Base-by-base conservation (phyloP, 1,140 invertebrate genomes). In the Drosophila kepulauana region DNA sequence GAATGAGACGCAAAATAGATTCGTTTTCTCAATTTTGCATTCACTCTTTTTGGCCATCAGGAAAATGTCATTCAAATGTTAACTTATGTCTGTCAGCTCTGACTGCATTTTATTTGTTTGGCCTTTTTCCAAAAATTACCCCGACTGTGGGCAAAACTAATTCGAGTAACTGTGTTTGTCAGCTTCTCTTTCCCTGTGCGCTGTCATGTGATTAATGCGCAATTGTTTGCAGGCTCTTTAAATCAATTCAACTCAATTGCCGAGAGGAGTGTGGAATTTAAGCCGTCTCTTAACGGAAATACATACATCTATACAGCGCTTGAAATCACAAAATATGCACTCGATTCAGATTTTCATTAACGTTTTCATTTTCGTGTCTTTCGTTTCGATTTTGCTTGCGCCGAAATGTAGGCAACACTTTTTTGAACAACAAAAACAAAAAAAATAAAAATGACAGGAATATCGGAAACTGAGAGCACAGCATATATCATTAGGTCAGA, bases 181-280 rank as follows among this genome's bases (percentile, higher is more conserved):
- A 73, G 70, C 35, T 45, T 72, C 58, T 25, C 16, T 67, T 51
- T 58, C 20, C 20, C 20, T 25, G 7, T 41, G 59, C 43, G 30
- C 46, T 43, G 33, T 35, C 59, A 70, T 78, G 73, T 85, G 82
- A 86, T 86, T 86, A 86, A 85, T 85, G 82, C 75, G 82, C 82
- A 86, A 85, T 85, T 85, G 82, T 81, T 85, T 86, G 82, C 82
- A 85, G 82, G 66, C 75, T 69, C 75, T 72, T 64, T 57, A 85
- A 84, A 78, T 78, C 70, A 69, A 81, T 86, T 75, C 10, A 72
- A 66, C 43, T 25, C 82, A 85, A 86, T 85, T 81, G 85, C 81
- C 68, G 56, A 7, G 10, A 35, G 20, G 33, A 11, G 41, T n/a
- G 3, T 2, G 13, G 10, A 11, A 16, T 35, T 67, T 61, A 38